Evolutionary conservation across 2,888 invertebrate genomes (phyloP).

Genomic region (Furcula furcula): DNA sequence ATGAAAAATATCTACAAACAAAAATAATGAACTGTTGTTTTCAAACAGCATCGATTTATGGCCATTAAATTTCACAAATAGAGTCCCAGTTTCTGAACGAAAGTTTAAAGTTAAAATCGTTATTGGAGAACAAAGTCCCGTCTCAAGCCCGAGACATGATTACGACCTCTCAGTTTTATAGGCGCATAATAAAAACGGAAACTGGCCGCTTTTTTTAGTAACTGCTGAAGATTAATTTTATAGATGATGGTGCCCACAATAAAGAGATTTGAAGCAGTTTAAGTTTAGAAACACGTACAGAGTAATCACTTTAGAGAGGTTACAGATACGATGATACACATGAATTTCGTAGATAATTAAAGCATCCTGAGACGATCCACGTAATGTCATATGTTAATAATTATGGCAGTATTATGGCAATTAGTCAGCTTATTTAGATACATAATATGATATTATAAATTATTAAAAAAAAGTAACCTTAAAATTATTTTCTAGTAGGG

Average conservation of each 20-base stretch:
- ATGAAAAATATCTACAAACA: neutral
- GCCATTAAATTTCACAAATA: constrained; percentile 56
- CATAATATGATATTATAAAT: no score
- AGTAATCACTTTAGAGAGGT: no score
- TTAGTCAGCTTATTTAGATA: no score
- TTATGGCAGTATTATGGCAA: no score
- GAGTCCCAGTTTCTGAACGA: constrained; percentile 46
- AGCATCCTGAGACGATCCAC: no score
- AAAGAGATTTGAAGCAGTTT: constrained; percentile 45
- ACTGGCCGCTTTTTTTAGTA: constrained; percentile 62
- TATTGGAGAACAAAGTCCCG: constrained; percentile 37
- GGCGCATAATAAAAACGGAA: constrained; percentile 61
- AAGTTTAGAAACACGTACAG: constrained; percentile 17
- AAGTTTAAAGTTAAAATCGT: constrained; percentile 44
- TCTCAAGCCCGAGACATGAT: constrained; percentile 40
- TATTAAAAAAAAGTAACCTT: neutral
- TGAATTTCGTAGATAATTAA: no score
- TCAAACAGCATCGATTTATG: constrained; percentile 46
- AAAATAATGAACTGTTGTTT: constrained; percentile 21
- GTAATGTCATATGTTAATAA: no score
- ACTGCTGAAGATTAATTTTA: constrained; percentile 56
- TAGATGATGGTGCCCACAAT: constrained; percentile 47
- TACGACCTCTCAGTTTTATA: constrained; percentile 69
- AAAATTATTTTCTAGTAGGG: constrained; percentile 7
- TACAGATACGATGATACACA: no score